These are phyloP conservation scores for Numenius arquata DNA, from an alignment of 2,113 vertebrate genomes.

Conservation along the genomic window DNA sequence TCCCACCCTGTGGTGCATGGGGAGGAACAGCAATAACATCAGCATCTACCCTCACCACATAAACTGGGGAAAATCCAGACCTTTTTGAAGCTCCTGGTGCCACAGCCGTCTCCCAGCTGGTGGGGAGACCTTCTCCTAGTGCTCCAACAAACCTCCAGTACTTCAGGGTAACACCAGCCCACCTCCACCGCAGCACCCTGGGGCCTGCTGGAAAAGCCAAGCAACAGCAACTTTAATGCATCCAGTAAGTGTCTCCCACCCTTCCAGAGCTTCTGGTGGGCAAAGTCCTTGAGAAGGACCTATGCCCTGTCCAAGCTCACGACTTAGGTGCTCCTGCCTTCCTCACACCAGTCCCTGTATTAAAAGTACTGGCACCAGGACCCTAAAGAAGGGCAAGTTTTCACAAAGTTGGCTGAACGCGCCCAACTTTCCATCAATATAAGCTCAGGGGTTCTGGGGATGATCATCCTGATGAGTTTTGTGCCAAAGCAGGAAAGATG, in stretches of 20 bases:
- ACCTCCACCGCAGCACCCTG: accelerated
- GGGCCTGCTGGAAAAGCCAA: background rate
- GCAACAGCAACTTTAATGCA: background rate
- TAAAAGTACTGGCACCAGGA: background rate
- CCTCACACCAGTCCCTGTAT: background rate
- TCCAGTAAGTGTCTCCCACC: background rate
- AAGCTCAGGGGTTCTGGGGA: background rate
- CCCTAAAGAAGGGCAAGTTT: background rate
- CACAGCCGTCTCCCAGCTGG: background rate
- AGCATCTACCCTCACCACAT: background rate
- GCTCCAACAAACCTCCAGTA: background rate
- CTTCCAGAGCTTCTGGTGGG: background rate
- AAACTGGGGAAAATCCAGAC: background rate
- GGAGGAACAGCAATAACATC: background rate
- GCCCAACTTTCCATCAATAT: background rate
- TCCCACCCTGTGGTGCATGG: accelerated
- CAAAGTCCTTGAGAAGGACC: background rate
- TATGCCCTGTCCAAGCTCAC: background rate
- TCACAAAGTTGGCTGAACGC: background rate
- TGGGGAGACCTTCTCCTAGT: background rate
- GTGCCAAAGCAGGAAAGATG: background rate
- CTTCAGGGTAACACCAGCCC: background rate
- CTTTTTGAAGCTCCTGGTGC: background rate
- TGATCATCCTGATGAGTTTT: background rate
- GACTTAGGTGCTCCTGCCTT: background rate